Conservation (phyloP, 1,140 invertebrate species). For the Zaprionus inermis region DNA sequence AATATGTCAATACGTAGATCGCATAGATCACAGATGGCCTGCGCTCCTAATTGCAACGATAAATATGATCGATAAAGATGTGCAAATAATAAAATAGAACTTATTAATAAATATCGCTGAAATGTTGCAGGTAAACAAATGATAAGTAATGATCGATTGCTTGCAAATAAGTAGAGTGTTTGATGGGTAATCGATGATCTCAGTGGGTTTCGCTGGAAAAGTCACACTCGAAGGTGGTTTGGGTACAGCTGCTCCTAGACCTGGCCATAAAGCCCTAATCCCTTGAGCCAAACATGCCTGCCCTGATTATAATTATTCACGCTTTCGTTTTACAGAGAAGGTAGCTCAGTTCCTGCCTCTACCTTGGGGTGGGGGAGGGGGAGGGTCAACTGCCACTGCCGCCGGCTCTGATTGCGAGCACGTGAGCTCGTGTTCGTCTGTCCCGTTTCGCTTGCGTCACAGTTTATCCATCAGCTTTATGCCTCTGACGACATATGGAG, state of each 20-base stretch:
- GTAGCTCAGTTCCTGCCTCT: not conserved
- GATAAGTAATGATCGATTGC: slow-evolving; percentile 16
- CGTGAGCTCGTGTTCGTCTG: slow-evolving; percentile 35
- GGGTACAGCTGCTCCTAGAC: not conserved
- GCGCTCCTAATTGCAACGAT: slow-evolving; percentile 40
- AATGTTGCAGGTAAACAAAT: slow-evolving; percentile 8
- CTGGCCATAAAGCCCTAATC: not conserved
- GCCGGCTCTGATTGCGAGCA: slow-evolving; percentile 10
- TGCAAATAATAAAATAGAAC: slow-evolving; percentile 5
- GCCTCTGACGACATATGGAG: slow-evolving; percentile 22
- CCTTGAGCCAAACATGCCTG: not conserved
- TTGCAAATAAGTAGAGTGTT: not conserved
- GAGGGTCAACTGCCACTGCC: not conserved
- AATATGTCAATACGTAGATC: slow-evolving; percentile 1
- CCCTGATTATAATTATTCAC: not conserved
- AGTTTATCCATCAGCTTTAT: slow-evolving; percentile 39
- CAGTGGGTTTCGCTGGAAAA: not conserved
- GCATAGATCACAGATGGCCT: slow-evolving; percentile 21
- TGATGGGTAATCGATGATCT: not conserved
- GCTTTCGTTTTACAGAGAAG: not conserved
- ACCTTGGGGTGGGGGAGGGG: not conserved
- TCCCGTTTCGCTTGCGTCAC: slow-evolving; percentile 41
- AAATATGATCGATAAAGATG: slow-evolving; percentile 16
- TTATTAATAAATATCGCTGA: slow-evolving; percentile 16
- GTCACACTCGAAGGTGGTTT: not conserved